Conservation (phyloP, 2,797 vertebrate species). For the Astyanax mexicanus region DNA sequence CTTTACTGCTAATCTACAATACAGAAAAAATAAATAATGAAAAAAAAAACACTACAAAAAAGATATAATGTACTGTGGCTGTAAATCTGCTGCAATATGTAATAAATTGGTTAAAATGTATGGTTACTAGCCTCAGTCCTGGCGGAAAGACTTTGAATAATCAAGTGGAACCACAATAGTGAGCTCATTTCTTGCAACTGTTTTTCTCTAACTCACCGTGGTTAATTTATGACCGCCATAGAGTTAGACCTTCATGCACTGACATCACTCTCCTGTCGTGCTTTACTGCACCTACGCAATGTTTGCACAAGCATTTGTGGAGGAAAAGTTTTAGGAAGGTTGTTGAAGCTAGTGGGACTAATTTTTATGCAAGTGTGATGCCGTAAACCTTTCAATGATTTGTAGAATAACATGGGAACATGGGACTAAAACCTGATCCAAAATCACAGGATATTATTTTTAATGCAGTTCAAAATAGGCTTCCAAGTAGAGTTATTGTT, state of each 20-base stretch:
- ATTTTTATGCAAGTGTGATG: not conserved
- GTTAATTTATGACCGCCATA: slow-evolving; percentile 57
- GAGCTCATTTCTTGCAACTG: slow-evolving; percentile 37
- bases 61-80: no score
- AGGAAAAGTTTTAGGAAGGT: slow-evolving; percentile 30
- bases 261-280: slow-evolving; percentile 61
- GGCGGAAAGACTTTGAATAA: slow-evolving; percentile 17
- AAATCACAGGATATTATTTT: not conserved
- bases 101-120: no score
- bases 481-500: no score
- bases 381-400: not conserved
- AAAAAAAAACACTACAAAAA: no score
- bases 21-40: no score
- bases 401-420: not conserved
- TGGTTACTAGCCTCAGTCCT: not conserved
- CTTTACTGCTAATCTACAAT: no score
- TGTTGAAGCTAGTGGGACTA: slow-evolving; percentile 27
- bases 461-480: no score
- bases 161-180: slow-evolving; percentile 24
- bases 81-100: no score
- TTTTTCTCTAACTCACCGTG: slow-evolving; percentile 53
- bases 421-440: not conserved
- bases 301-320: slow-evolving; percentile 57
- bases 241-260: slow-evolving; percentile 48
- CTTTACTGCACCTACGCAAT: slow-evolving; percentile 62